These are phyloP conservation scores for Phaonia tiefii DNA, from an alignment of 2,888 invertebrate species.

Conservation along the genomic window DNA sequence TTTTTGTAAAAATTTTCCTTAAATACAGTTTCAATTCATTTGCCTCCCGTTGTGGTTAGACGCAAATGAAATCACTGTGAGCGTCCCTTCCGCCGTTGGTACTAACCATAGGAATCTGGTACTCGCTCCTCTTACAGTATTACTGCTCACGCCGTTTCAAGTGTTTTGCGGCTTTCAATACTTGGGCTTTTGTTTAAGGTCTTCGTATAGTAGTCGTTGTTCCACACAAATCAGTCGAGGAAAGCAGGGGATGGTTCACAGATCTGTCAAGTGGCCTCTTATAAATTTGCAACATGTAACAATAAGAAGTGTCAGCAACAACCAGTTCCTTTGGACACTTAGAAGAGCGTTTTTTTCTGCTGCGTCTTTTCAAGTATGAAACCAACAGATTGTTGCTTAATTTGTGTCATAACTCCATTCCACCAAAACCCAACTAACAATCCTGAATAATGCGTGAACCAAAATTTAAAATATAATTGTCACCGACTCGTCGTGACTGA, in stretches of 20 bases:
- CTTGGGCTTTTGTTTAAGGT: conserved; percentile 29
- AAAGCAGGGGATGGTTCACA: conserved; percentile 56
- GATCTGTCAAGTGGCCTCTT: conserved; percentile 64
- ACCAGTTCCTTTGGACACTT: conserved; percentile 50
- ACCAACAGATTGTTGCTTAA: conserved; percentile 59
- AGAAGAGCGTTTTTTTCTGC: conserved; percentile 22
- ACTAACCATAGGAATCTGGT: conserved; percentile 56
- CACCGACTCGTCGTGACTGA: too few relatives aligned
- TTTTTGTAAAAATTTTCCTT: conserved; percentile 41
- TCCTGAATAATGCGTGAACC: too few relatives aligned
- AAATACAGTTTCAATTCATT: conserved; percentile 44
- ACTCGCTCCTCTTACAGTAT: neutral
- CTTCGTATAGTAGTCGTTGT: neutral
- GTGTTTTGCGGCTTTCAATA: conserved; percentile 59
- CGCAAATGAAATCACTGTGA: neutral
- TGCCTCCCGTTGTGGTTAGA: conserved; percentile 20
- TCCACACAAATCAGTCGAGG: neutral
- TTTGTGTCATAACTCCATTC: conserved; percentile 50
- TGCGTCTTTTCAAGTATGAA: conserved; percentile 39
- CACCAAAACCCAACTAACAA: too few relatives aligned
- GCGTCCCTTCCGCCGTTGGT: neutral
- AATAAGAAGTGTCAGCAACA: conserved; percentile 49
- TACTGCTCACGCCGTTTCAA: conserved; percentile 57
- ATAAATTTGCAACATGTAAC: conserved; percentile 61
- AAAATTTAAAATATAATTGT: too few relatives aligned